These are phyloP conservation scores for Dryas iulia DNA, from an alignment of 1,140 invertebrate species.

Conservation along the genomic window DNA sequence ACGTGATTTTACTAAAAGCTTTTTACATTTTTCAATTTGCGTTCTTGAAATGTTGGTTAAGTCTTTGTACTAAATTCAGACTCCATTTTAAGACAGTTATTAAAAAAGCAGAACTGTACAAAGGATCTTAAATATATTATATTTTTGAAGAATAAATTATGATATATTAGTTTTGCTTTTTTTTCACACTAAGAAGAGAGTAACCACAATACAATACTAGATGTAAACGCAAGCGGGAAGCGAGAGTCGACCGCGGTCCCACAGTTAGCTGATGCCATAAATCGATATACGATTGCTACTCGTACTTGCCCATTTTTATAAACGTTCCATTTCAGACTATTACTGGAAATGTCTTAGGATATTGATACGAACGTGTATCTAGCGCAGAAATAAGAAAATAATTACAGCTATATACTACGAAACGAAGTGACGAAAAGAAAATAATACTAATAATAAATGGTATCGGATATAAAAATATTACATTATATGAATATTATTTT, in stretches of 20 bases:
- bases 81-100: too few relatives aligned
- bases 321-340: neutral
- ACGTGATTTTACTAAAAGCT: neutral
- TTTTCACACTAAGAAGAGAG: neutral
- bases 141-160: too few relatives aligned
- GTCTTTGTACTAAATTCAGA: neutral
- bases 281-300: slow-evolving; percentile 42
- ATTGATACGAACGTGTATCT: too few relatives aligned
- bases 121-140: too few relatives aligned
- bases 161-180: too few relatives aligned
- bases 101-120: too few relatives aligned
- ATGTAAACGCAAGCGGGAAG: slow-evolving; percentile 45
- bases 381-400: neutral
- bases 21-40: neutral
- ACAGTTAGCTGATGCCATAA: slow-evolving; percentile 48
- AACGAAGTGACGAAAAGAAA: too few relatives aligned
- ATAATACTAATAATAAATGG: too few relatives aligned
- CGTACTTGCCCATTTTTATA: slow-evolving; percentile 32
- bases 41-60: neutral
- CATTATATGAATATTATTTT: too few relatives aligned
- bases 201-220: slow-evolving; percentile 12
- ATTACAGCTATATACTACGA: too few relatives aligned
- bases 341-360: neutral
- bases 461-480: too few relatives aligned
- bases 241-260: slow-evolving; percentile 52